Base-by-base conservation (phyloP, 2,888 invertebrate genomes). In the Drosophila borealis region DNA sequence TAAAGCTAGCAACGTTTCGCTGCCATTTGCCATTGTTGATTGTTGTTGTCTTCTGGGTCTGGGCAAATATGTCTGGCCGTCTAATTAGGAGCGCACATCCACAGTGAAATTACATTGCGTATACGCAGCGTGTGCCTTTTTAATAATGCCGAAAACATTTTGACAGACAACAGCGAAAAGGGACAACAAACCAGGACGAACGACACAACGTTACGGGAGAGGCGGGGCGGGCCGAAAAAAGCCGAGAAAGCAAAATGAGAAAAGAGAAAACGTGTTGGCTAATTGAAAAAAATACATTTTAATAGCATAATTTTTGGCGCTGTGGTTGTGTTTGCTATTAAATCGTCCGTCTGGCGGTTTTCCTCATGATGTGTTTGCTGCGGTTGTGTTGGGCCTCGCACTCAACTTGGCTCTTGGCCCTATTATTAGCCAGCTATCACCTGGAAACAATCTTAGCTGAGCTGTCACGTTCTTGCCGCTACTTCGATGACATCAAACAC, bases 261-360 rank as follows among this genome's bases (percentile, higher is more conserved):
- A 1, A 17, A 17, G 3, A 39, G 37, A 42, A 54, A 33, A 33
- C 48, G 42, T 45, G 64, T 70, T 69, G 57, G 62, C 81, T 81
- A 81, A 80, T 80, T 81, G 77, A 81, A 81, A 81, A 78, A 81
- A 79, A 74, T 62, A 72, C 63, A 70, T 80, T 80, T 80, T 80
- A 81, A 81, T 82, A 76, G 82, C 82, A 81, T 81, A 82, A 82
- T 82, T 81, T 75, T 65, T 55, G 61, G 29, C 61, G 64, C 67
- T 68, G 72, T 36, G 72, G 67, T 62, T 56, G 49, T 14, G 70
- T 42, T 46, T 39, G 39, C 39, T 41, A 42, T 60, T 51, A 57
- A 73, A 68, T 63, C 46, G 33, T 6, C 13, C 46, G 41, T 34
- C 59, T 42, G 17, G 14, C 14, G 55, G 33, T 34, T 53, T 61